A percentile compares a stretch with the other conserved stretches of the same genome.
Evolutionary conservation across 2,797 vertebrate species (phyloP).

Genomic region (Pampus argenteus): DNA sequence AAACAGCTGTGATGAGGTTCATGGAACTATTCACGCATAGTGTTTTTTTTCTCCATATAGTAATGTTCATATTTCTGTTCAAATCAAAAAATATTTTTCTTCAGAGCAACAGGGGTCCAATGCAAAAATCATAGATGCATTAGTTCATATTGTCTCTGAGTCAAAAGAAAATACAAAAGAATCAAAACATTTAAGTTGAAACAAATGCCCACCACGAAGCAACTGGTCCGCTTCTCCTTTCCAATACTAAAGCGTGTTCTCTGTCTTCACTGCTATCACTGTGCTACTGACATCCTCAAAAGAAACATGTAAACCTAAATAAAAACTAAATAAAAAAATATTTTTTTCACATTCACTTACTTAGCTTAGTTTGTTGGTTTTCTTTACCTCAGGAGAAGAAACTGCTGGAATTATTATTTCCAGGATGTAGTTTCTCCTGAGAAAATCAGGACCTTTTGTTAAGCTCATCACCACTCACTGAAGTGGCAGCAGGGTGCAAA

Average conservation of each 20-base stretch:
- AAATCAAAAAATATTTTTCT: constrained; percentile 79
- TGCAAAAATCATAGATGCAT: constrained; percentile 63
- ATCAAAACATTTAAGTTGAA: constrained; percentile 52
- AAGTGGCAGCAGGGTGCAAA: constrained; percentile 56
- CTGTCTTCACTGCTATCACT: constrained; percentile 53
- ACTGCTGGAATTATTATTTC: constrained; percentile 60
- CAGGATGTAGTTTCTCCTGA: constrained; percentile 62
- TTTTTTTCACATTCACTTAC: constrained; percentile 86
- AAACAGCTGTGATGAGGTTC: constrained; percentile 75
- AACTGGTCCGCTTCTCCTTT: constrained; percentile 53
- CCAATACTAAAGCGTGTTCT: constrained; percentile 47
- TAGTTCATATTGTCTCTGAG: constrained; percentile 75
- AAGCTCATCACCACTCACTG: constrained; percentile 45
- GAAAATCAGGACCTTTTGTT: constrained; percentile 64
- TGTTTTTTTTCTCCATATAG: constrained; percentile 64
- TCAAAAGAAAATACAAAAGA: constrained; percentile 72
- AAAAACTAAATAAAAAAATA: constrained; percentile 82
- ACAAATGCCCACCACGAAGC: constrained; percentile 46
- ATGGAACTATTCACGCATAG: constrained; percentile 75
- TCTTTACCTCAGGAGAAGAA: constrained; percentile 76
- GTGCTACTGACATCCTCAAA: constrained; percentile 74
- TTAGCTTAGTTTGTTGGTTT: constrained; percentile 83
- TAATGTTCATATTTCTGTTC: constrained; percentile 77
- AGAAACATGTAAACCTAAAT: constrained; percentile 76
- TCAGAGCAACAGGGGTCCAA: constrained; percentile 76